Conservation (phyloP, 2,113 vertebrate species). For the Alethe diademata region DNA sequence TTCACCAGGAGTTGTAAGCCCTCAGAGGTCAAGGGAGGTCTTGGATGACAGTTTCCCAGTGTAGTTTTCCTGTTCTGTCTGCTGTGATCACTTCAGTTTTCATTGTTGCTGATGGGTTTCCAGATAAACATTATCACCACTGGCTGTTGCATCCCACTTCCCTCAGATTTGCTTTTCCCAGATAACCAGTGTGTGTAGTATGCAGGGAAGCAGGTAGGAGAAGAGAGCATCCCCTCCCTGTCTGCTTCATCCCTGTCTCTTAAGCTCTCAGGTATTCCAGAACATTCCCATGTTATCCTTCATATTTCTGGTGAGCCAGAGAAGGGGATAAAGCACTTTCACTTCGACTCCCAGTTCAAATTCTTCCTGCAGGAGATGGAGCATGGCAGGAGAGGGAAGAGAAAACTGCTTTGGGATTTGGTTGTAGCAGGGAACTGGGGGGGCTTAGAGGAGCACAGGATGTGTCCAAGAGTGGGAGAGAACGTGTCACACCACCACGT, state of each 20-base stretch:
- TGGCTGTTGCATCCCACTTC: neutral
- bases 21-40: neutral
- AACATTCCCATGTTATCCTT: neutral
- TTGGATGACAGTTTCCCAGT: neutral
- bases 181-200: neutral
- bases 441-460: neutral
- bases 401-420: neutral
- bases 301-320: neutral
- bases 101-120: neutral
- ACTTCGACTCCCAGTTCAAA: neutral
- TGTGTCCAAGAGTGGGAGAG: neutral
- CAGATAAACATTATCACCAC: neutral
- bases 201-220: neutral
- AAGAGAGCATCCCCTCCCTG: neutral
- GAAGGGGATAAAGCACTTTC: neutral
- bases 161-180: neutral
- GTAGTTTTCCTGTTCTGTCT: neutral
- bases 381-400: neutral
- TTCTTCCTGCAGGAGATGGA: neutral
- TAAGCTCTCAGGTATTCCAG: neutral
- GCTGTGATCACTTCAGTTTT: neutral
- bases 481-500: neutral
- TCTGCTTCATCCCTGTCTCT: neutral
- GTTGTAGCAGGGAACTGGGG: neutral
- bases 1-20: neutral